Conservation (phyloP, 1,140 invertebrate genomes). For the Trichonephila clavipes region DNA sequence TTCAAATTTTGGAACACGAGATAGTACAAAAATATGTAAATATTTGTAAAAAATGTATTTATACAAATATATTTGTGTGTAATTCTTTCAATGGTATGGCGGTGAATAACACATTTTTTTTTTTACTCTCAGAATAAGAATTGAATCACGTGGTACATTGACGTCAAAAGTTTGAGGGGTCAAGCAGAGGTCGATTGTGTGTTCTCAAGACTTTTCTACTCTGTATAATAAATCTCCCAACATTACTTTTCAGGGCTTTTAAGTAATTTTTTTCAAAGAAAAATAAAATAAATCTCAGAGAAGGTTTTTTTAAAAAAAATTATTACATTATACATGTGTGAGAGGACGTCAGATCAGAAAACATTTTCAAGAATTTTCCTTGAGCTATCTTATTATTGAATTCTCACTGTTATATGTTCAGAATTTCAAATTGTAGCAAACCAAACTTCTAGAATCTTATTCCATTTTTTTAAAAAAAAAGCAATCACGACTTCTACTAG, state of each 20-base stretch:
- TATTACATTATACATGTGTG: not conserved
- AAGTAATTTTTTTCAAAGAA: not conserved
- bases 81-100: not conserved
- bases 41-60: too few species aligned
- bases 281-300: not conserved
- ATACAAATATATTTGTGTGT: not conserved
- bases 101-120: not conserved
- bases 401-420: not conserved
- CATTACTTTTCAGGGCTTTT: not conserved
- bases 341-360: not conserved
- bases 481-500: too few species aligned
- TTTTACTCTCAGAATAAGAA: conserved; percentile 3
- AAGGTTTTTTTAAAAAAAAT: not conserved
- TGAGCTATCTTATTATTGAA: not conserved
- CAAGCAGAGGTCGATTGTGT: not conserved
- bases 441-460: too few species aligned
- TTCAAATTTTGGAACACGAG: too few species aligned
- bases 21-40: too few species aligned
- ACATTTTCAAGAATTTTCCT: not conserved
- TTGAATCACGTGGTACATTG: conserved; percentile 15
- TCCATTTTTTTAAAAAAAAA: too few species aligned
- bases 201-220: conserved; percentile 13
- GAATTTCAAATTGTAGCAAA: not conserved
- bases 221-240: not conserved
- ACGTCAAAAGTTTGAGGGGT: conserved; percentile 19